These are phyloP conservation scores for Tyto alba DNA, from an alignment of 2,113 vertebrate genomes.

Conservation along the genomic window DNA sequence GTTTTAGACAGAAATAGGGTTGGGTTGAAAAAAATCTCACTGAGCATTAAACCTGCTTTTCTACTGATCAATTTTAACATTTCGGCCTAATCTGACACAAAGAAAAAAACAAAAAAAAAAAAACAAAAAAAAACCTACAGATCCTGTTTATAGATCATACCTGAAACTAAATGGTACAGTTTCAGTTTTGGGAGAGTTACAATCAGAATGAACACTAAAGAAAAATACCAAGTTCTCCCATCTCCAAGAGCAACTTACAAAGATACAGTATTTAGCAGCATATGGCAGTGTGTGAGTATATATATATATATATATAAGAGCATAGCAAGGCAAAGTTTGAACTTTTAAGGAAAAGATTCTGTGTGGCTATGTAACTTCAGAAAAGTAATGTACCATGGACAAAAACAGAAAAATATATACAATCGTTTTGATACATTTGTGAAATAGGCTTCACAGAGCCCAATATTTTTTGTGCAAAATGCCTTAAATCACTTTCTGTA, in stretches of 20 bases:
- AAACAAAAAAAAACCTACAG: background rate
- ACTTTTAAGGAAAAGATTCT: background rate
- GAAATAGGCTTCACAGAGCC: background rate
- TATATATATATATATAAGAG: background rate
- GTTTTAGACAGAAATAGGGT: background rate
- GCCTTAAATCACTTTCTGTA: constrained; percentile 52
- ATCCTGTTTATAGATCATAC: background rate
- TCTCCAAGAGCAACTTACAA: background rate
- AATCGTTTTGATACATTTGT: background rate
- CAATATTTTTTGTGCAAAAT: constrained; percentile 29
- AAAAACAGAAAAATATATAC: background rate
- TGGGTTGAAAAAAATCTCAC: background rate
- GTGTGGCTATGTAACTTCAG: constrained; percentile 9
- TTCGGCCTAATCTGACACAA: background rate
- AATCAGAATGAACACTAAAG: background rate
- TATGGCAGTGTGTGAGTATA: background rate
- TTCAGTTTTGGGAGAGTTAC: background rate
- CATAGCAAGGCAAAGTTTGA: background rate
- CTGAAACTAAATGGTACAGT: background rate
- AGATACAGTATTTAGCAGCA: background rate
- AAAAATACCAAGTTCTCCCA: background rate
- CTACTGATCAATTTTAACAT: background rate
- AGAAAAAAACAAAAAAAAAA: background rate
- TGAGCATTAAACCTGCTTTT: background rate
- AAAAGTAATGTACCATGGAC: background rate